A percentile compares a stretch with the other conserved stretches of the same genome.
phyloP scores from a whole-genome alignment of 1,140 invertebrate species.

The Brachionus angularis region DNA sequence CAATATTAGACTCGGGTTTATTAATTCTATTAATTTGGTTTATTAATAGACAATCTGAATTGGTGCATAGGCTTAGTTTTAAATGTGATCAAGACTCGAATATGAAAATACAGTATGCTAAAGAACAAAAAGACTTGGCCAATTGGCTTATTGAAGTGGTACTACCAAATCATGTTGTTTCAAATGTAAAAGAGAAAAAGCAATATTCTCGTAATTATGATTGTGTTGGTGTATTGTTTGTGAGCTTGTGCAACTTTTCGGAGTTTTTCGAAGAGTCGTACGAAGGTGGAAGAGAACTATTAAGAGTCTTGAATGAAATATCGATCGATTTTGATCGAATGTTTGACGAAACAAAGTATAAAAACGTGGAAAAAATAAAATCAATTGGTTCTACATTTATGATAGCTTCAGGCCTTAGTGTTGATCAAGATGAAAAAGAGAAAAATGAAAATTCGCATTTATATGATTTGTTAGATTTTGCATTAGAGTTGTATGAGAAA shows the following conservation, averaged over 20 bases:
- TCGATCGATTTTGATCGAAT: constrained; percentile 90
- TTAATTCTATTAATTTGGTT: constrained; percentile 28
- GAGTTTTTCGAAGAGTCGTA: constrained; percentile 94
- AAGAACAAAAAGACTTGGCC: constrained; percentile 32
- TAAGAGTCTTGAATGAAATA: constrained; percentile 87
- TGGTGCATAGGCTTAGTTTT: constrained; percentile 34
- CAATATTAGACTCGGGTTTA: background rate
- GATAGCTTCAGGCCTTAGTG: constrained; percentile 89
- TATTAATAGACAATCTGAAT: constrained; percentile 29
- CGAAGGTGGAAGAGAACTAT: constrained; percentile 74
- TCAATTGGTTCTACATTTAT: constrained; percentile 95
- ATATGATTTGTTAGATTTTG: constrained; percentile 61
- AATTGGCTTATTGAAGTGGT: constrained; percentile 40
- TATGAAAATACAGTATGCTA: constrained; percentile 7
- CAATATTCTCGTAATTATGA: constrained; percentile 87
- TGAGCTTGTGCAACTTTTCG: constrained; percentile 89
- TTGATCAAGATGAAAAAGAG: constrained; percentile 62
- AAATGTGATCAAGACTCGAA: constrained; percentile 33
- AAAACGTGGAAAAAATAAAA: constrained; percentile 92
- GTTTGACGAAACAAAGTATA: constrained; percentile 72
- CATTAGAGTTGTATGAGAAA: constrained; percentile 74
- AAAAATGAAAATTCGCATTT: constrained; percentile 51
- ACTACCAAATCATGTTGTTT: constrained; percentile 20
- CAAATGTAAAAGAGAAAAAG: constrained; percentile 37
- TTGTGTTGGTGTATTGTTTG: constrained; percentile 86